Percentiles rank a stretch among this genome's conserved stretches.
These are phyloP conservation scores for Phthorimaea operculella DNA, from an alignment of 1,140 invertebrate species.

Conservation along the genomic window DNA sequence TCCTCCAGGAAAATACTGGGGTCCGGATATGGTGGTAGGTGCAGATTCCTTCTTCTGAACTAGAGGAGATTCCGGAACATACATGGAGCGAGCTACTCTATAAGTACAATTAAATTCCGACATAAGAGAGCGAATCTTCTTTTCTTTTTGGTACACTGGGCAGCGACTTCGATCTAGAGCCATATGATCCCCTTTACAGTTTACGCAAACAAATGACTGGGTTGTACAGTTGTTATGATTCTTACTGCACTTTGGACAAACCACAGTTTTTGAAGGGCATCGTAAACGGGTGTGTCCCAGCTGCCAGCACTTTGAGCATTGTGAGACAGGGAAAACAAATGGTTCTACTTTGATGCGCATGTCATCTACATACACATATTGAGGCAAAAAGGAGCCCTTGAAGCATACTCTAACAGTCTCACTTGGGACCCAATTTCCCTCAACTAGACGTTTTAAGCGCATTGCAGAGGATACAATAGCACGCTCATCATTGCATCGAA, in stretches of 20 bases:
- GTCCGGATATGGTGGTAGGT: no score
- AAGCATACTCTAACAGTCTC: constrained; percentile 22
- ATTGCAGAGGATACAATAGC: constrained; percentile 12
- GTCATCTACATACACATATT: constrained; percentile 19
- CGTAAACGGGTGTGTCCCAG: background rate
- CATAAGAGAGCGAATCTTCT: background rate
- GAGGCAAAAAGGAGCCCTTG: constrained; percentile 17
- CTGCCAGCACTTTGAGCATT: constrained; percentile 24
- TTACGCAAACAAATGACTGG: background rate
- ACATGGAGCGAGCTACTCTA: no score
- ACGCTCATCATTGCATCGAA: constrained; percentile 11
- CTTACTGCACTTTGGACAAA: constrained; percentile 6
- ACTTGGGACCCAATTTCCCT: constrained; percentile 18
- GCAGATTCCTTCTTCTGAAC: no score
- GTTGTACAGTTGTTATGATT: constrained; percentile 8
- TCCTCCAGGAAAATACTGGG: no score
- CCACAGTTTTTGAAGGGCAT: background rate
- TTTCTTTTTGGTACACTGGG: background rate
- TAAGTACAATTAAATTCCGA: no score
- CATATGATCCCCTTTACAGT: constrained; percentile 8
- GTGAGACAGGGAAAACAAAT: constrained; percentile 21
- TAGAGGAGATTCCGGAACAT: no score
- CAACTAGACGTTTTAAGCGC: constrained; percentile 18
- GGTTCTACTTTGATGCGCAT: constrained; percentile 16
- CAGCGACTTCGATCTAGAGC: background rate